Conservation (phyloP, 2,888 invertebrate genomes). For the Pogonocherus hispidulus region DNA sequence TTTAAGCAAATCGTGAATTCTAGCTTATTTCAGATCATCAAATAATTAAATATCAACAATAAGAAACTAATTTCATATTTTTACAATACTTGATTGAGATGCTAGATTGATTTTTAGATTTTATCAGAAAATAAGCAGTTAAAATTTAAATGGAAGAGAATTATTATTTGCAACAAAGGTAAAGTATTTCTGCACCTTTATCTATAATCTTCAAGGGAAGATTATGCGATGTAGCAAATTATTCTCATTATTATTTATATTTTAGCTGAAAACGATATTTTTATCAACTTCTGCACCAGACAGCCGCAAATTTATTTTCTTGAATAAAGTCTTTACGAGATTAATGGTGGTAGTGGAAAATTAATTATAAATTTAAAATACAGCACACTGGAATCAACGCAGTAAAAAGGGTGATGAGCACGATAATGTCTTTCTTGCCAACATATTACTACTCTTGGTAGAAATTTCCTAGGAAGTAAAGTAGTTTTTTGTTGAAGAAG, state of each 20-base stretch:
- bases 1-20: too few relatives aligned
- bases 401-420: constrained; percentile 26
- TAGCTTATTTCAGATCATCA: too few relatives aligned
- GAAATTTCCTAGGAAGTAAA: constrained; percentile 23
- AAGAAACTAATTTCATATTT: too few relatives aligned
- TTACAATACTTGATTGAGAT: too few relatives aligned
- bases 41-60: too few relatives aligned
- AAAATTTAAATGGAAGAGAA: too few relatives aligned
- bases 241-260: constrained; percentile 9
- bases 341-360: constrained; percentile 21
- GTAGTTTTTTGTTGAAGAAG: constrained; percentile 15
- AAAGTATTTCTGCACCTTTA: neutral
- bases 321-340: constrained; percentile 24
- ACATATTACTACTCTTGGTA: constrained; percentile 3
- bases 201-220: neutral
- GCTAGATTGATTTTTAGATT: too few relatives aligned
- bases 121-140: too few relatives aligned
- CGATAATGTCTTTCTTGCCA: constrained; percentile 28
- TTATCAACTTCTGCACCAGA: constrained; percentile 7
- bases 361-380: constrained; percentile 31
- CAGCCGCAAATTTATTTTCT: constrained; percentile 15
- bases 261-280: constrained; percentile 9
- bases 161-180: too few relatives aligned
- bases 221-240: neutral
- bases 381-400: constrained; percentile 7